phyloP scores from a whole-genome alignment of 2,888 invertebrate species.

The Acanthopleura granulata region DNA sequence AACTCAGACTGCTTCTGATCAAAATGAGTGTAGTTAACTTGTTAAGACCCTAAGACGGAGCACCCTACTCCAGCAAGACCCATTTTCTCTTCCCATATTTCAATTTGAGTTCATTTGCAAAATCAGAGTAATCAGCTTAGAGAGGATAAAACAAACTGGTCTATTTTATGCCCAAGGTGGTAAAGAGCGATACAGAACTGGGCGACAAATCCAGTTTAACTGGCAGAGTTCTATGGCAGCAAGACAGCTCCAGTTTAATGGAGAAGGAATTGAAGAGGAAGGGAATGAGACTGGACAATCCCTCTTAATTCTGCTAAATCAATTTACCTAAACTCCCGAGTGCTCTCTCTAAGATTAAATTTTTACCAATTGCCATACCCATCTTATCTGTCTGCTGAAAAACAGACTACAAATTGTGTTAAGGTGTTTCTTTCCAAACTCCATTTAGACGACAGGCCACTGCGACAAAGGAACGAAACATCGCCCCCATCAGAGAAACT shows the following conservation, averaged over 20 bases:
- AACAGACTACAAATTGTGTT: constrained; percentile 17
- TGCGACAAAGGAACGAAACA: constrained; percentile 16
- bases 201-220: not conserved
- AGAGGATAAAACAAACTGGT: constrained; percentile 18
- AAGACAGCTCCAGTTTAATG: constrained; percentile 11
- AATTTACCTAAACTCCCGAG: constrained; percentile 19
- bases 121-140: constrained; percentile 18
- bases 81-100: constrained; percentile 10
- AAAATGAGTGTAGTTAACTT: no score
- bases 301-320: constrained; percentile 19
- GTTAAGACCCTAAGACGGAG: no score
- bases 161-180: constrained; percentile 19
- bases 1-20: not conserved
- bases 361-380: constrained; percentile 17
- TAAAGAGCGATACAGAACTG: not conserved
- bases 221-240: not conserved
- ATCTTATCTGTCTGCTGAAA: constrained; percentile 19
- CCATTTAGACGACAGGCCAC: constrained; percentile 17
- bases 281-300: constrained; percentile 13
- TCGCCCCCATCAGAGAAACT: constrained; percentile 13
- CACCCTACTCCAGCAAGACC: not conserved
- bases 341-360: constrained; percentile 18
- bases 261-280: constrained; percentile 14
- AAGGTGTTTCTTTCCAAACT: constrained; percentile 17
- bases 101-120: constrained; percentile 20